phyloP scores from a whole-genome alignment of 2,113 vertebrate species.

The Pteronura brasiliensis region DNA sequence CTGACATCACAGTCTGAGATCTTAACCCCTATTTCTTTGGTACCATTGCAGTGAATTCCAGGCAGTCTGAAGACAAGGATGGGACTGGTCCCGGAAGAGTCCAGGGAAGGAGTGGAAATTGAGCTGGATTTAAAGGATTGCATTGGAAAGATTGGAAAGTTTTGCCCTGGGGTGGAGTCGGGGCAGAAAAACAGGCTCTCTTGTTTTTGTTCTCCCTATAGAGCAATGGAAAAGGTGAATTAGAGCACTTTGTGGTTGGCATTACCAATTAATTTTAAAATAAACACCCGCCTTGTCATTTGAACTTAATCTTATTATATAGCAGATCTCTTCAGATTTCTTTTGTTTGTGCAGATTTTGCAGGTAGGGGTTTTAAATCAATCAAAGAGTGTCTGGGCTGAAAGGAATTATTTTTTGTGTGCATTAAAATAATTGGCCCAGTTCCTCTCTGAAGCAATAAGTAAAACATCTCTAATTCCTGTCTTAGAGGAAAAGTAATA shows the following conservation, averaged over 20 bases:
- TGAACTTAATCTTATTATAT: constrained; percentile 61
- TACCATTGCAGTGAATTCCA: background rate
- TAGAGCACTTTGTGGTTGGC: background rate
- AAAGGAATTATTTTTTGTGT: constrained; percentile 60
- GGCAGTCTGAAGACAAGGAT: background rate
- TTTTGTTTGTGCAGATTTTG: constrained; percentile 62
- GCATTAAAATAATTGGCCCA: constrained; percentile 52
- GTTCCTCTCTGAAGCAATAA: constrained; percentile 64
- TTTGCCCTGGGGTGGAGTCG: background rate
- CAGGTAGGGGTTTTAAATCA: constrained; percentile 57
- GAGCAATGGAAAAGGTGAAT: background rate
- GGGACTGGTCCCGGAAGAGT: background rate
- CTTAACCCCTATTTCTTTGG: background rate
- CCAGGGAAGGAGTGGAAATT: background rate
- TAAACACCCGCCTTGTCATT: constrained; percentile 46
- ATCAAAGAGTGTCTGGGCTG: constrained; percentile 37
- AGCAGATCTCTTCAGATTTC: constrained; percentile 43
- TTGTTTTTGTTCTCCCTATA: background rate
- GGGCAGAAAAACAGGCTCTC: background rate
- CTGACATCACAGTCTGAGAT: background rate
- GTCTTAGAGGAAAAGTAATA: constrained; percentile 29
- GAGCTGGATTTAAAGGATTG: background rate
- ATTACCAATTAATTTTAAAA: constrained; percentile 52
- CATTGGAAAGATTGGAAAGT: background rate
- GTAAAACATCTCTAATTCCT: constrained; percentile 56